phyloP scores from a whole-genome alignment of 2,113 vertebrate species.

The Ageneiosus marmoratus region DNA sequence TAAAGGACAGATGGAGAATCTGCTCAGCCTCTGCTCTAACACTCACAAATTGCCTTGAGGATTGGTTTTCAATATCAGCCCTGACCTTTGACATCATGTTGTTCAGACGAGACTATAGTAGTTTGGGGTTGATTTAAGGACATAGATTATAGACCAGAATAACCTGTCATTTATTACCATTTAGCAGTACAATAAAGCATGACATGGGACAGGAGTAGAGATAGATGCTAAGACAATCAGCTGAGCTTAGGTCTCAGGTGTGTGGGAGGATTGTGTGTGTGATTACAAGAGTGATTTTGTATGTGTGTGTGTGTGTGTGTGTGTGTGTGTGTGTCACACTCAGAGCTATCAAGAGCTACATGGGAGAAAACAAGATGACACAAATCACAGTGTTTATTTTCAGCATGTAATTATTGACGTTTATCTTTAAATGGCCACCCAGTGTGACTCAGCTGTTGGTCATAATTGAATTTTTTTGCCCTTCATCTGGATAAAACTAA shows the following conservation, averaged over 20 bases:
- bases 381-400: constrained; percentile 43
- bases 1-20: constrained; percentile 38
- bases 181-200: constrained; percentile 24
- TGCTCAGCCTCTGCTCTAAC: constrained; percentile 19
- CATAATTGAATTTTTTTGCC: constrained; percentile 38
- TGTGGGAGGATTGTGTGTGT: not conserved
- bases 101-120: constrained; percentile 15
- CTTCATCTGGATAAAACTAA: constrained; percentile 35
- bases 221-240: not conserved
- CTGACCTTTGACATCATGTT: constrained; percentile 44
- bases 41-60: constrained; percentile 35
- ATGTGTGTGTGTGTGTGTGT: not conserved
- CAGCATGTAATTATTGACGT: constrained; percentile 37
- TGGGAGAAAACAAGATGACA: constrained; percentile 32
- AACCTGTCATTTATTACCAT: constrained; percentile 39
- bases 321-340: not conserved
- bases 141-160: constrained; percentile 37
- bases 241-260: not conserved
- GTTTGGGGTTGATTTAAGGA: constrained; percentile 31
- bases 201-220: constrained; percentile 1
- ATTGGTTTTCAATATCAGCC: constrained; percentile 51
- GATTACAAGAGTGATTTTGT: not conserved
- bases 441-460: constrained; percentile 32
- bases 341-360: constrained; percentile 30
- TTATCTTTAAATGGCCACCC: constrained; percentile 43